Conservation (phyloP, 2,113 vertebrate genomes). For the Carlito syrichta region DNA sequence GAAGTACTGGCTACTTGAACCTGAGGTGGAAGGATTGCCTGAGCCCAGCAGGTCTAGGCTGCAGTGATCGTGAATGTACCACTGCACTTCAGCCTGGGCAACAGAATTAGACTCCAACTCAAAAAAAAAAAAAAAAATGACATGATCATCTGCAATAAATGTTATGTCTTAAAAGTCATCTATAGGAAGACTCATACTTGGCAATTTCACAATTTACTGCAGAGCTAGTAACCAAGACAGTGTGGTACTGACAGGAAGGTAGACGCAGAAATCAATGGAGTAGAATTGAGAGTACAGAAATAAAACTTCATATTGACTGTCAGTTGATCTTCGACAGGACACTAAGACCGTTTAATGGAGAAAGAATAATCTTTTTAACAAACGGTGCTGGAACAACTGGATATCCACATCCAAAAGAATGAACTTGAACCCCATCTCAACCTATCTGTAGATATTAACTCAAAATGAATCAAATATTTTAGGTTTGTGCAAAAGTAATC, state of each 20-base stretch:
- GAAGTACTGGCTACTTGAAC: too few relatives aligned
- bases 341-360: neutral
- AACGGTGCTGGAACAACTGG: neutral
- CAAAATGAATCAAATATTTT: neutral
- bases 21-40: too few relatives aligned
- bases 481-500: too few relatives aligned
- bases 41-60: too few relatives aligned
- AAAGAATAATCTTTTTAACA: neutral
- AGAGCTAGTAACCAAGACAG: neutral
- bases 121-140: too few relatives aligned
- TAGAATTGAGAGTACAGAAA: neutral
- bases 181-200: neutral
- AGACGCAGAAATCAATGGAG: neutral
- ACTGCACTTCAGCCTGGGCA: too few relatives aligned
- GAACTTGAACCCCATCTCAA: neutral
- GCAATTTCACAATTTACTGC: neutral
- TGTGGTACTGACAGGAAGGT: neutral
- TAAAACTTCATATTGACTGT: neutral
- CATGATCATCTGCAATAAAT: neutral
- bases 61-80: too few relatives aligned
- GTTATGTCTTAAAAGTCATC: neutral
- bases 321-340: neutral
- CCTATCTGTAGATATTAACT: neutral
- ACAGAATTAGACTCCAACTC: too few relatives aligned
- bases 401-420: neutral